Evolutionary conservation across 2,888 invertebrate genomes (phyloP).

Genomic region (Drosophila melanosoma): DNA sequence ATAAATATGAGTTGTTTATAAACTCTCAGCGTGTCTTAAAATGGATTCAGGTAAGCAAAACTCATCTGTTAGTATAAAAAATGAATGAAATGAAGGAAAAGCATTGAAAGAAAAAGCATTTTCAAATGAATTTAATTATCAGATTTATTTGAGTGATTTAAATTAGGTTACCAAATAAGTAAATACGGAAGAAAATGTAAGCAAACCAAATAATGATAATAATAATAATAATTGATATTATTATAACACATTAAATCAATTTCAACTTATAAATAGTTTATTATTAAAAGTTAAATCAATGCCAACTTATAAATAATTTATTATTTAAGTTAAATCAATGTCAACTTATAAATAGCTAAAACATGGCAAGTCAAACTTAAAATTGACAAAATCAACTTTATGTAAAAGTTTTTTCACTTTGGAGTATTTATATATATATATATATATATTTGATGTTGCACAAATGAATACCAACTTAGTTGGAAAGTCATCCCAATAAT

Average conservation of each 20-base stretch:
- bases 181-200: not conserved
- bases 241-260: not conserved
- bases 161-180: not conserved
- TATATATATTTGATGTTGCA: constrained; percentile 37
- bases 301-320: not conserved
- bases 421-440: not conserved
- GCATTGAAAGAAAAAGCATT: not conserved
- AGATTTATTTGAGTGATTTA: not conserved
- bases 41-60: not conserved
- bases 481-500: constrained; percentile 66
- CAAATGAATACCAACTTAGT: constrained; percentile 64
- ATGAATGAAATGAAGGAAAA: not conserved
- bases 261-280: not conserved
- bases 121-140: not conserved
- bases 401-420: constrained; percentile 22
- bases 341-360: not conserved
- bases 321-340: not conserved
- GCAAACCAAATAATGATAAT: not conserved
- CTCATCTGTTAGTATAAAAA: not conserved
- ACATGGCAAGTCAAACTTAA: not conserved
- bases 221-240: not conserved
- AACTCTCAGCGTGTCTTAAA: not conserved
- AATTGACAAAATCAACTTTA: constrained; percentile 13
- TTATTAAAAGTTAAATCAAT: not conserved
- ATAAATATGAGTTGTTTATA: constrained; percentile 10